phyloP scores from a whole-genome alignment of 2,113 vertebrate genomes.

The Malurus cyaneus region DNA sequence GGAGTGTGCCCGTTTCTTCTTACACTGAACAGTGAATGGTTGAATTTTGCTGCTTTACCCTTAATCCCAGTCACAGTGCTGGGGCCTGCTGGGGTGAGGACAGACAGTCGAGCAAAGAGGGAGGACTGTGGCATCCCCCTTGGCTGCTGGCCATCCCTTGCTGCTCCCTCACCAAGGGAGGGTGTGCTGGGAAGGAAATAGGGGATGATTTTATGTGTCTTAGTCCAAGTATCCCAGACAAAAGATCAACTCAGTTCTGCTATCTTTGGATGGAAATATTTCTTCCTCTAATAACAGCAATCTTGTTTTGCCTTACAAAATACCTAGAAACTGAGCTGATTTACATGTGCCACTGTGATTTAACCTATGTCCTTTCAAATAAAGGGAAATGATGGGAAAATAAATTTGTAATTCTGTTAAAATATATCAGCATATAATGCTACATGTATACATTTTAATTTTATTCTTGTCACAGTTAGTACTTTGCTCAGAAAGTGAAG shows the following conservation, averaged over 20 bases:
- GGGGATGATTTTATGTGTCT: not conserved
- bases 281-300: not conserved
- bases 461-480: not conserved
- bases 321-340: not conserved
- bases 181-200: not conserved
- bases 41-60: not conserved
- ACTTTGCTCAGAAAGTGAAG: not conserved
- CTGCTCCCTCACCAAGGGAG: not conserved
- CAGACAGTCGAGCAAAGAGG: not conserved
- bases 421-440: not conserved
- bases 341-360: not conserved
- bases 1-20: not conserved
- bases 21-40: not conserved
- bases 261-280: not conserved
- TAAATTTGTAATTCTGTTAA: not conserved
- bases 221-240: not conserved
- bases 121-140: not conserved
- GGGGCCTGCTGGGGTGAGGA: not conserved
- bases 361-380: not conserved
- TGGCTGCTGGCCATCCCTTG: not conserved
- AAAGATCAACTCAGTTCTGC: not conserved
- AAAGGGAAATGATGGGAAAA: not conserved
- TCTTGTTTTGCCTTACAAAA: not conserved
- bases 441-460: not conserved
- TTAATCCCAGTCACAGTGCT: not conserved